phyloP scores from a whole-genome alignment of 2,797 vertebrate species.

The Moxostoma hubbsi region DNA sequence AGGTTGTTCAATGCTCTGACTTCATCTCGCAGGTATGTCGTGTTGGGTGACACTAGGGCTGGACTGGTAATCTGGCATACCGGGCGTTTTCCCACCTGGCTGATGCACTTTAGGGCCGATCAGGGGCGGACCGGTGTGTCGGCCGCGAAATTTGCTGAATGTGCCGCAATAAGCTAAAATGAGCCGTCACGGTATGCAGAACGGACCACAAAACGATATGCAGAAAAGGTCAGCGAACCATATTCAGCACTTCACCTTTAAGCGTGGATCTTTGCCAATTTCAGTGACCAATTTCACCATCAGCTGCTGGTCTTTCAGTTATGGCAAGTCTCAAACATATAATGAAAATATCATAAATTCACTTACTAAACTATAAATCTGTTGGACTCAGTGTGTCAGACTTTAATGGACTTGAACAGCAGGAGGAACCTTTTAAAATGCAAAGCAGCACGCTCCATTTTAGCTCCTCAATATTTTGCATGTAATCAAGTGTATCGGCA shows the following conservation, averaged over 20 bases:
- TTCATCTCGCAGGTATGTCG: not conserved
- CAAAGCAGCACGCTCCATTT: slow-evolving; percentile 37
- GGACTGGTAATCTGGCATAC: too few relatives aligned
- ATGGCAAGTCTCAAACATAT: not conserved
- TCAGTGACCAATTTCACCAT: too few relatives aligned
- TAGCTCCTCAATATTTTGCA: slow-evolving; percentile 55
- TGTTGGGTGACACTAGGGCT: not conserved
- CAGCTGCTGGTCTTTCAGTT: not conserved
- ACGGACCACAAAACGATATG: too few relatives aligned
- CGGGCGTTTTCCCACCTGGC: too few relatives aligned
- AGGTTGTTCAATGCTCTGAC: slow-evolving; percentile 31
- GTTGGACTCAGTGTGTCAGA: slow-evolving; percentile 32
- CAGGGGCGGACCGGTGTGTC: too few relatives aligned
- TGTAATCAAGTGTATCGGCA: slow-evolving; percentile 63
- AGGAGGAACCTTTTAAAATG: slow-evolving; percentile 49
- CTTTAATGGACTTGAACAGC: slow-evolving; percentile 32
- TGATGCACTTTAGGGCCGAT: too few relatives aligned
- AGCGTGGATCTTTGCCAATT: too few relatives aligned
- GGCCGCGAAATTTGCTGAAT: too few relatives aligned
- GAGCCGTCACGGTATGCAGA: too few relatives aligned
- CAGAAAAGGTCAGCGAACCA: too few relatives aligned
- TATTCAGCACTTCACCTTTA: too few relatives aligned
- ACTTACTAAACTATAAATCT: slow-evolving; percentile 8
- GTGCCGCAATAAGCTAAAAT: too few relatives aligned
- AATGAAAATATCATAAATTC: slow-evolving; percentile 16